These are phyloP conservation scores for Antennarius striatus DNA, from an alignment of 2,113 vertebrate genomes.

Conservation along the genomic window DNA sequence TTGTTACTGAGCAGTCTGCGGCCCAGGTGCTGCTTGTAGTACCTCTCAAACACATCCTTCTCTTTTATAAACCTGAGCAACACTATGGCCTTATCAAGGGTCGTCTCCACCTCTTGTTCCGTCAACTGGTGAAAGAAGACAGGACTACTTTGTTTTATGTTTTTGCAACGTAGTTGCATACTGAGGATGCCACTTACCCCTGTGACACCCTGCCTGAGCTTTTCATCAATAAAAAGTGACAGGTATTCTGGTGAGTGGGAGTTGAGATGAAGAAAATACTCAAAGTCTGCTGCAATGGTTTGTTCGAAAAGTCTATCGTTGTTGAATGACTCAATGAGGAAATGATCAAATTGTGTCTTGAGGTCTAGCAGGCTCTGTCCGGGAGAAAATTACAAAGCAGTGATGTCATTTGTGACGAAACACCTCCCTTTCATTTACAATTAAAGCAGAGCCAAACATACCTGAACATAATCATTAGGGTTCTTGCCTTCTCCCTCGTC, in stretches of 20 bases:
- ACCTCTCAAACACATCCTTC: conserved; percentile 97
- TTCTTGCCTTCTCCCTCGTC: conserved; percentile 98
- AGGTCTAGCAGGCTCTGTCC: conserved; percentile 92
- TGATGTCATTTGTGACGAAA: background rate
- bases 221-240: conserved; percentile 99
- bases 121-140: conserved; percentile 82
- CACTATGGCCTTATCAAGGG: conserved; percentile 99
- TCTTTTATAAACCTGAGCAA: conserved; percentile 99
- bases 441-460: conserved; percentile 52
- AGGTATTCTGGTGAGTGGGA: conserved; percentile 98
- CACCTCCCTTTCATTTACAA: background rate
- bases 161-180: too few relatives aligned
- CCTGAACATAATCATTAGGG: conserved; percentile 98
- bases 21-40: conserved; percentile 96
- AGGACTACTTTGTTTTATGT: too few relatives aligned
- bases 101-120: conserved; percentile 98
- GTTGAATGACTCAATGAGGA: conserved; percentile 95
- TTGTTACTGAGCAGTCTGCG: conserved; percentile 95
- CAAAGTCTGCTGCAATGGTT: conserved; percentile 97
- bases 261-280: conserved; percentile 99
- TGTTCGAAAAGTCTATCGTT: conserved; percentile 97
- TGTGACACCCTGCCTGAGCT: conserved; percentile 98
- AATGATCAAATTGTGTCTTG: conserved; percentile 95
- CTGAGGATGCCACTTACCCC: conserved; percentile 79
- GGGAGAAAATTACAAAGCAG: conserved; percentile 9